phyloP scores from a whole-genome alignment of 2,113 vertebrate genomes.

The Cyprinodon tularosa region DNA sequence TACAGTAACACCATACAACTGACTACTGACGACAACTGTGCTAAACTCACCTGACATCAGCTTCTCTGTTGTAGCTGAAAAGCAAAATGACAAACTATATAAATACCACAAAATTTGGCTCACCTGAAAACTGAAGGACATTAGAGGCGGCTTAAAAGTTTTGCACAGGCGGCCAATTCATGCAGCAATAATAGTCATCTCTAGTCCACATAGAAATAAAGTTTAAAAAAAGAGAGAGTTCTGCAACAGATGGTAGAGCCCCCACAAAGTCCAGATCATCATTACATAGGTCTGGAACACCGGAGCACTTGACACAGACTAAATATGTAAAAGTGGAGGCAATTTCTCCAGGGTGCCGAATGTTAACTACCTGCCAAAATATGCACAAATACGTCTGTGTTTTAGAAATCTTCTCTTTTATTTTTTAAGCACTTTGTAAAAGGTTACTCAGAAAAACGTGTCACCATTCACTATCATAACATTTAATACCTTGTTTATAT shows the following conservation, averaged over 20 bases:
- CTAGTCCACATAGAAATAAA: not conserved
- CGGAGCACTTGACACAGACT: not conserved
- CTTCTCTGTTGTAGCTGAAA: not conserved
- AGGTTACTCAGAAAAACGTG: not conserved
- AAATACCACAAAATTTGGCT: not conserved
- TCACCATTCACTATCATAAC: not conserved
- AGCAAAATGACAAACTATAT: not conserved
- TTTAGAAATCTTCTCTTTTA: not conserved
- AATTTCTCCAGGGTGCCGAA: not conserved
- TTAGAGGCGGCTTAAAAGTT: not conserved
- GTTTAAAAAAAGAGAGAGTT: not conserved
- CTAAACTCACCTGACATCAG: too few relatives aligned
- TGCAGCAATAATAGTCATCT: not conserved
- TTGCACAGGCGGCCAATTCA: not conserved
- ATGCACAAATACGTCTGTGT: not conserved
- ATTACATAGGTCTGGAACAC: not conserved
- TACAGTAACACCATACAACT: too few relatives aligned
- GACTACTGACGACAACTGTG: too few relatives aligned
- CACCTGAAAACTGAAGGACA: not conserved
- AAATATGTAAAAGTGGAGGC: not conserved
- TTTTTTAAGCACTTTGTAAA: not conserved
- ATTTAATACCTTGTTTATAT: not conserved
- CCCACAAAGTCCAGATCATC: not conserved
- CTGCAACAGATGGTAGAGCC: not conserved
- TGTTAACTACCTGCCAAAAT: not conserved